Evolutionary conservation across 2,113 vertebrate species (phyloP), one percentile per base, ranked within the genome.

Genomic region (Noturus placidus): DNA sequence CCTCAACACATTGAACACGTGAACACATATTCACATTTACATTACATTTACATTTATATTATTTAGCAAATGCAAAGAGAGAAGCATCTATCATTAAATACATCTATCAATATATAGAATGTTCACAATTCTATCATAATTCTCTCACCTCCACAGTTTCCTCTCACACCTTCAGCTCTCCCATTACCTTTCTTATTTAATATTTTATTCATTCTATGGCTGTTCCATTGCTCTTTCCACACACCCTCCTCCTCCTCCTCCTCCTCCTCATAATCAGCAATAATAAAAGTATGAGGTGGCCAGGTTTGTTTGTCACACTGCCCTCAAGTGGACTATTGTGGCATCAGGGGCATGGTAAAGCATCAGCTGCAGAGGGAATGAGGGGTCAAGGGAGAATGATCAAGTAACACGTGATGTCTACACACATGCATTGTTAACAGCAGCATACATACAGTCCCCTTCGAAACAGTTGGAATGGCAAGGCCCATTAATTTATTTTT

Each of bases 101-200:
- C 8, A 50, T 50, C 8, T 10, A 50, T 50, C 46, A 50, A 10
- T 50, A 50, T 10, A 50, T 1, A 50, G 1, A 50, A 50, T 82
- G 67, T 79, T 30, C 57, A n/a, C n/a, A 79, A 50, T 74, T 82
- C n/a, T 81, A 35, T 61, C 61, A n/a, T 83, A 15, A 89, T 90
- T 87, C 35, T 91, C 61, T 89, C 30, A 87, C 33, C 87, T 65
- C 67, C 83, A 87, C 78, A 54, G 42, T 84, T 76, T 87, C 84
- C 8, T 69, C n/a, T 77, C 46, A 77, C 52, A 82, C 78, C 59
- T 81, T 61, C 30, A 63, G 85, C 82, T 69, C 38, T 46, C 30
- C 11, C 80, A 63, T 42, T 57, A 70, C 82, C 35, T 87, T 86
- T 82, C 14, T 87, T 38, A 5, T 19, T 74, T 9, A 13, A 42